Conservation (phyloP, 1,140 invertebrate species). For the Eupeodes corollae region DNA sequence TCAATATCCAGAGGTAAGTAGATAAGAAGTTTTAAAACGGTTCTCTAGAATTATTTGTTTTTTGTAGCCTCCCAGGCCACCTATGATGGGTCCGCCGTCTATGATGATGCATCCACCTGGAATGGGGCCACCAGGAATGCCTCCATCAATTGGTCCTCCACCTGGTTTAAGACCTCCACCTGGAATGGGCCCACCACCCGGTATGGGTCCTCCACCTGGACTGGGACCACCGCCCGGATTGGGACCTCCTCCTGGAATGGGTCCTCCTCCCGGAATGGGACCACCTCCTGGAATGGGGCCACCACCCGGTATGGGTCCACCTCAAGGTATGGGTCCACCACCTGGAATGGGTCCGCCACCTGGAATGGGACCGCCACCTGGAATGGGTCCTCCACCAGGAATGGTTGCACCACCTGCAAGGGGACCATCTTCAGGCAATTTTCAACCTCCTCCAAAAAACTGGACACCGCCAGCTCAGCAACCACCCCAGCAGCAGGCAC, state of each 20-base stretch:
- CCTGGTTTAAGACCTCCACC: conserved; percentile 37
- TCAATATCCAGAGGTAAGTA: too few species aligned
- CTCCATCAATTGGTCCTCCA: conserved; percentile 32
- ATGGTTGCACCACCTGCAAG: conserved; percentile 4
- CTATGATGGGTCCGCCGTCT: not conserved
- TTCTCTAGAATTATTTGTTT: too few species aligned
- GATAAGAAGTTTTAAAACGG: too few species aligned
- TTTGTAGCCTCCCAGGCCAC: too few species aligned
- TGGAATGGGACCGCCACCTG: conserved; percentile 11
- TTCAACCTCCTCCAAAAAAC: conserved; percentile 7
- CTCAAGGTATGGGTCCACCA: conserved; percentile 1
- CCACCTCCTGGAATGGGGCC: not conserved
- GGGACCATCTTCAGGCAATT: too few species aligned
- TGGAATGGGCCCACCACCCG: conserved; percentile 14
- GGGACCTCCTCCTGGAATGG: not conserved
- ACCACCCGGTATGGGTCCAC: conserved; percentile 1
- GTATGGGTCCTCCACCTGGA: too few species aligned
- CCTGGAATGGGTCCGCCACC: conserved; percentile 10
- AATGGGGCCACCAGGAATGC: conserved; percentile 12
- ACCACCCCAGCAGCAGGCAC: too few species aligned
- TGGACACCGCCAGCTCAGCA: conserved; percentile 6
- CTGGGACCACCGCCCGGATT: too few species aligned
- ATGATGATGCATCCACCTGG: not conserved
- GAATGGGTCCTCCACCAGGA: conserved; percentile 10
- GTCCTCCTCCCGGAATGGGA: conserved; percentile 22